A percentile compares a stretch with the other conserved stretches of the same genome.
Evolutionary conservation across 2,113 vertebrate species (phyloP).

Genomic region (Brienomyrus brachyistius): DNA sequence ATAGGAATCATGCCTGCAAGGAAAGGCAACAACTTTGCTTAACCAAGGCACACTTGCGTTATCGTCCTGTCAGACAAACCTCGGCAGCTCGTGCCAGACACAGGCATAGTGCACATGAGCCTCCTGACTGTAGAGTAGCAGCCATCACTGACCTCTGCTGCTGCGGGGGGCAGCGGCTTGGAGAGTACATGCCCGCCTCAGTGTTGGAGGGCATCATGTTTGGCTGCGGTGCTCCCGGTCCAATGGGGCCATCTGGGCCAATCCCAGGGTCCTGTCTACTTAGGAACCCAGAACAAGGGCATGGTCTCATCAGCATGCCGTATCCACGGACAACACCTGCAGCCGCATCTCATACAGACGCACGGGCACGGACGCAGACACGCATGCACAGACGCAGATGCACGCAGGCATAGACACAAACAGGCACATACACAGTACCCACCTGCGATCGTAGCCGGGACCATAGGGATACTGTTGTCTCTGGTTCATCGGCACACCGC

Average conservation of each 20-base stretch:
- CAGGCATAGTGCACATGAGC: not conserved
- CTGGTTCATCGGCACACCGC: slow-evolving; percentile 83
- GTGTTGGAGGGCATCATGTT: slow-evolving; percentile 89
- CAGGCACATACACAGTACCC: not conserved
- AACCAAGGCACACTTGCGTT: not conserved
- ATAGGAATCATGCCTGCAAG: slow-evolving; percentile 87
- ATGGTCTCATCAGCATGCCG: not conserved
- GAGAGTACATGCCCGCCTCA: slow-evolving; percentile 97
- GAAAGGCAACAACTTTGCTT: not conserved
- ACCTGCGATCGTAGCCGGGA: slow-evolving; percentile 78
- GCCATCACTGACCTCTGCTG: slow-evolving; percentile 66
- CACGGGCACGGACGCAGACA: not conserved
- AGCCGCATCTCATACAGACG: not conserved
- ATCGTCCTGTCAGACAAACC: not conserved
- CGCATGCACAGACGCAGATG: not conserved
- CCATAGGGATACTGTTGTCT: slow-evolving; percentile 90
- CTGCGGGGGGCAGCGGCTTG: slow-evolving; percentile 83
- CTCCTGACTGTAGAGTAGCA: not conserved
- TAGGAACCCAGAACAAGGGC: not conserved
- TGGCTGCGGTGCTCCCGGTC: slow-evolving; percentile 73
- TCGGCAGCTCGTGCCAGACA: not conserved
- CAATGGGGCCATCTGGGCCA: slow-evolving; percentile 79
- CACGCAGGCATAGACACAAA: not conserved
- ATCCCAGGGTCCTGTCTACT: slow-evolving; percentile 83
- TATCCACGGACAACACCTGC: not conserved